Percentiles rank a stretch among this genome's conserved stretches.
These are phyloP conservation scores for Hymenochirus boettgeri DNA, from an alignment of 2,113 vertebrate genomes.

Conservation along the genomic window DNA sequence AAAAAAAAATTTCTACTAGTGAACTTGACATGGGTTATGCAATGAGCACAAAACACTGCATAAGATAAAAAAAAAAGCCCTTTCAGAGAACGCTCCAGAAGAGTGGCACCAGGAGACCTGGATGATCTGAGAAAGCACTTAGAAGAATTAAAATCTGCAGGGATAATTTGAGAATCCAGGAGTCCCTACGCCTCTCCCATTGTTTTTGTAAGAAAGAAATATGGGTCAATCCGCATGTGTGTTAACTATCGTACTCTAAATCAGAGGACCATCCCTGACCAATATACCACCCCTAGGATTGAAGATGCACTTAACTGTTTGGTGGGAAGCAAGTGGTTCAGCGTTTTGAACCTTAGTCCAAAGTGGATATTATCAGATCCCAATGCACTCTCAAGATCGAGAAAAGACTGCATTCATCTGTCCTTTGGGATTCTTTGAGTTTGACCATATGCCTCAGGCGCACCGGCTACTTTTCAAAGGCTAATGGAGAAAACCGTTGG, in stretches of 20 bases:
- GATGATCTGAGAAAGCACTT: neutral
- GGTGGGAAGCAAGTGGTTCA: no score
- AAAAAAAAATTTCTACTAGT: neutral
- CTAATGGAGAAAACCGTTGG: no score
- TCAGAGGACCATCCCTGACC: neutral
- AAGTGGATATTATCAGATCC: no score
- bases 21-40: neutral
- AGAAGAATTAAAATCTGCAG: neutral
- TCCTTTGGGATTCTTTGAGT: no score
- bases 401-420: no score
- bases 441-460: no score
- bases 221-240: no score
- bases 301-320: conserved; percentile 9
- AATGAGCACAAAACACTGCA: neutral
- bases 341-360: conserved; percentile 33
- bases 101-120: neutral
- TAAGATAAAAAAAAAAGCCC: neutral
- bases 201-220: no score
- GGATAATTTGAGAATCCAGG: neutral
- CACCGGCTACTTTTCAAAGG: no score
- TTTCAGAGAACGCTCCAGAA: neutral
- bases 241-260: conserved; percentile 11
- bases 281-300: neutral
- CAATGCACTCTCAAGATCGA: no score
- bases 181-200: neutral